These are phyloP conservation scores for Copidosoma aretas DNA, from an alignment of 2,888 invertebrate genomes.

Conservation along the genomic window DNA sequence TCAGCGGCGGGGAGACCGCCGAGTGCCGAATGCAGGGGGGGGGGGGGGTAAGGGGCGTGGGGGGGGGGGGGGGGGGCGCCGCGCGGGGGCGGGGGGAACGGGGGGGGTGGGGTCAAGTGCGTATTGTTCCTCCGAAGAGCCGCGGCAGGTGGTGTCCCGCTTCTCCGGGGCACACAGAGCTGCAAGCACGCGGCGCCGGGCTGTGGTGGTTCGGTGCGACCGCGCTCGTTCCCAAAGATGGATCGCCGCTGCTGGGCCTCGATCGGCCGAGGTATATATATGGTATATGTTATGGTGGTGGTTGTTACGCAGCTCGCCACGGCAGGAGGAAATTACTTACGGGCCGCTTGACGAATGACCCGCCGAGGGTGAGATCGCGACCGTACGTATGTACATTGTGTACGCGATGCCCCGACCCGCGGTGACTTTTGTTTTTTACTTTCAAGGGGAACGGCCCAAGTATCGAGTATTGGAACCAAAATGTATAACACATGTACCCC, in stretches of 20 bases:
- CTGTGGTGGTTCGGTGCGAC: not conserved
- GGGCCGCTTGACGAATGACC: not conserved
- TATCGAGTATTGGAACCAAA: too few relatives aligned
- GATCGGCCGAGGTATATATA: slow-evolving; percentile 14
- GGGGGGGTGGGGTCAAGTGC: not conserved
- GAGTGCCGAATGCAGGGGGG: not conserved
- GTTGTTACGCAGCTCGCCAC: not conserved
- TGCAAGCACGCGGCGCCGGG: not conserved
- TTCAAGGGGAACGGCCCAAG: too few relatives aligned
- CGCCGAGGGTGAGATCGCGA: not conserved
- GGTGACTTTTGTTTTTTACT: too few relatives aligned
- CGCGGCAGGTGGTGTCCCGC: not conserved
- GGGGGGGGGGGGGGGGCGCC: not conserved
- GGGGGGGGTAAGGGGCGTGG: not conserved
- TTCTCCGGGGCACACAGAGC: too few relatives aligned
- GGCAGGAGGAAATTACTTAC: not conserved
- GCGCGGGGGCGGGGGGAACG: not conserved
- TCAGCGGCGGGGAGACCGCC: not conserved
- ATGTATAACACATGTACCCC: too few relatives aligned
- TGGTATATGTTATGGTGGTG: not conserved
- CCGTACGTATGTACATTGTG: not conserved
- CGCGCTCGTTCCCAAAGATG: slow-evolving; percentile 11
- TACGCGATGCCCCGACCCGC: not conserved
- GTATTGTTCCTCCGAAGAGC: too few relatives aligned
- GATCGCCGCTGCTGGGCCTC: slow-evolving; percentile 14